A percentile compares a stretch with the other conserved stretches of the same genome.
These are phyloP conservation scores for Benthosema pterotum DNA, from an alignment of 2,797 vertebrate genomes.

Conservation along the genomic window DNA sequence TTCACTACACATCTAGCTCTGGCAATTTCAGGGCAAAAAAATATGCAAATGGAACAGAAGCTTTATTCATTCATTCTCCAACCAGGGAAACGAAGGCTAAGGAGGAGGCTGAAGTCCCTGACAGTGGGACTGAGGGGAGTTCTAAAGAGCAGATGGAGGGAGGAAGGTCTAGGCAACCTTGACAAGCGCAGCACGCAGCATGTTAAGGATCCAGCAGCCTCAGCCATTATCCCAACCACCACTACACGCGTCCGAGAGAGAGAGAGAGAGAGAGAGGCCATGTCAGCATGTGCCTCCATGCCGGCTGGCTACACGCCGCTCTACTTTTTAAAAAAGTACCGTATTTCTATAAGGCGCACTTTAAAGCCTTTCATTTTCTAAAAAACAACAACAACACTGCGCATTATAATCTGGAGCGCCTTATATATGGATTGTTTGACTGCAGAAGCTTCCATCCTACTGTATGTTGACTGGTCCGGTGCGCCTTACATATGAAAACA, in stretches of 20 bases:
- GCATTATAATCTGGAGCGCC: too few relatives aligned
- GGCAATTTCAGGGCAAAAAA: slow-evolving; percentile 18
- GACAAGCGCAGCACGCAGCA: slow-evolving; percentile 23
- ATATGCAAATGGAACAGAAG: slow-evolving; percentile 33
- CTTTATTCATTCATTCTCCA: slow-evolving; percentile 9
- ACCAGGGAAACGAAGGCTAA: slow-evolving; percentile 12
- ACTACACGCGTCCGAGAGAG: slow-evolving; percentile 21
- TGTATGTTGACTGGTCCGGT: too few relatives aligned
- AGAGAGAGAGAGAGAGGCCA: too few relatives aligned
- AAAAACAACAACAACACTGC: too few relatives aligned
- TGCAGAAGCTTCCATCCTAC: too few relatives aligned
- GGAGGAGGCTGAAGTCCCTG: slow-evolving; percentile 1
- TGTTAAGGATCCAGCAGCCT: slow-evolving; percentile 29
- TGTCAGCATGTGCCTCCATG: background rate
- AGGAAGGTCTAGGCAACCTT: slow-evolving; percentile 39
- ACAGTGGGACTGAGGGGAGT: background rate
- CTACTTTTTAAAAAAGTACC: slow-evolving; percentile 12
- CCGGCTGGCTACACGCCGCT: slow-evolving; percentile 10
- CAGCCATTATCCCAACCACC: slow-evolving; percentile 23
- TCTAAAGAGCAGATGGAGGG: slow-evolving; percentile 34
- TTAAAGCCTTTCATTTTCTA: too few relatives aligned
- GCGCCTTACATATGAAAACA: too few relatives aligned
- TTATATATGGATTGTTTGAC: too few relatives aligned
- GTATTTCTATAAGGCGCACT: too few relatives aligned
- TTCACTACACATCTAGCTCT: background rate